Percentiles rank a stretch among this genome's conserved stretches.
Evolutionary conservation across 92 coral and sea anemone species (phyloP).

Genomic region (Actinernus sp.): DNA sequence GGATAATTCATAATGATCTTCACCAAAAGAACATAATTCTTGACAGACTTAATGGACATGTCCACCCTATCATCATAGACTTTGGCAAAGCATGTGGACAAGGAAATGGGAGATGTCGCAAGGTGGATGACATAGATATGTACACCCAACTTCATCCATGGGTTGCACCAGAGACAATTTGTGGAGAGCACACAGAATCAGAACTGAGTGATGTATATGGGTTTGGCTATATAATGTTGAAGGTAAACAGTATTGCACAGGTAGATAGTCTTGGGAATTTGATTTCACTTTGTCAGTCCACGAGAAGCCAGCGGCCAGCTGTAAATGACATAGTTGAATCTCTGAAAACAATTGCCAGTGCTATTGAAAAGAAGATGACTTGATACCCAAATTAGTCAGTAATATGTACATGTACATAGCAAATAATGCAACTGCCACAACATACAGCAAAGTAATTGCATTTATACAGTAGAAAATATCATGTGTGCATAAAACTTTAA

Average conservation of each 20-base stretch:
- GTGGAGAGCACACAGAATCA: conserved; percentile 33
- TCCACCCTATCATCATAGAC: conserved; percentile 31
- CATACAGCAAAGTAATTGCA: no score
- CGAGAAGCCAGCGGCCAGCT: no score
- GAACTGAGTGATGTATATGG: conserved; percentile 32
- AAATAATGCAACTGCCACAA: no score
- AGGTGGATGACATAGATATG: conserved; percentile 7
- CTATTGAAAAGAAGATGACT: no score
- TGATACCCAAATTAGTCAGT: no score
- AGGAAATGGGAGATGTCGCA: conserved; percentile 20
- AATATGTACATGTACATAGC: no score
- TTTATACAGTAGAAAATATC: no score
- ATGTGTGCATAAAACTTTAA: no score
- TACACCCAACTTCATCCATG: conserved; percentile 35
- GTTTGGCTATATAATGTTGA: conserved; percentile 24
- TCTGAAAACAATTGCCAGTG: no score
- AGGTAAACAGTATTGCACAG: conserved; percentile 7
- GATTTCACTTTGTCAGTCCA: neutral
- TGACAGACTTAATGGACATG: conserved; percentile 36
- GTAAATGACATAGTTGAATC: no score
- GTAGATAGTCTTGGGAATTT: conserved; percentile 9
- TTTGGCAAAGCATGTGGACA: conserved; percentile 32
- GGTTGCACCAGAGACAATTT: conserved; percentile 49
- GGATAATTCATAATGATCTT: conserved; percentile 36
- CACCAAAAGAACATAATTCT: conserved; percentile 40